Evolutionary conservation across 1,140 invertebrate species (phyloP).

Genomic region (Cotesia glomerata): DNA sequence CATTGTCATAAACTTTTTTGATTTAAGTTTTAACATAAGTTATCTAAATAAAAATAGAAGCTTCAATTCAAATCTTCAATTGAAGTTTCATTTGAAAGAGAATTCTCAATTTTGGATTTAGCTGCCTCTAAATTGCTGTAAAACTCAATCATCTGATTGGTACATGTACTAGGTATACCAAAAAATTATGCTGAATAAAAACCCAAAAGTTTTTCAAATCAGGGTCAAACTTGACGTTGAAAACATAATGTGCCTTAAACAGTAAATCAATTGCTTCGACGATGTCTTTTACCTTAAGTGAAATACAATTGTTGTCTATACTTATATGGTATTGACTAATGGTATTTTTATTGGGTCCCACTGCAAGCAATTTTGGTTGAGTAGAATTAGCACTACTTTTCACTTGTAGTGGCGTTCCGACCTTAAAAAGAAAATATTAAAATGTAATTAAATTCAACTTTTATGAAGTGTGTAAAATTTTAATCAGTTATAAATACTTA

Average conservation of each 20-base stretch:
- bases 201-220: constrained; percentile 5
- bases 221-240: constrained; percentile 8
- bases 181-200: constrained; percentile 31
- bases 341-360: constrained; percentile 14
- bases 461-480: not conserved
- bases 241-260: constrained; percentile 16
- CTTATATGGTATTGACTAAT: constrained; percentile 18
- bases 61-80: too few relatives aligned
- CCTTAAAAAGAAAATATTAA: not conserved
- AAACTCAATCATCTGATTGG: constrained; percentile 49
- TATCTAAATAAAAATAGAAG: too few relatives aligned
- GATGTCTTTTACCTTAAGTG: constrained; percentile 1
- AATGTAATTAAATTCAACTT: not conserved
- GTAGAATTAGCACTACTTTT: not conserved
- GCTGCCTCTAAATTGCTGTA: too few relatives aligned
- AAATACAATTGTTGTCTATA: constrained; percentile 1
- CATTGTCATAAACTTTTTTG: too few relatives aligned
- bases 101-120: too few relatives aligned
- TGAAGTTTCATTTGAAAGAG: too few relatives aligned
- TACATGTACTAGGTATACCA: constrained; percentile 47
- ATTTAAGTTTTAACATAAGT: too few relatives aligned
- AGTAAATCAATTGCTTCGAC: constrained; percentile 5
- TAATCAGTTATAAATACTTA: not conserved
- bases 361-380: constrained; percentile 21
- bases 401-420: not conserved